A percentile compares a stretch with the other conserved stretches of the same genome.
phyloP scores from a whole-genome alignment of 2,888 invertebrate genomes.

The Seira sanloemensis region DNA sequence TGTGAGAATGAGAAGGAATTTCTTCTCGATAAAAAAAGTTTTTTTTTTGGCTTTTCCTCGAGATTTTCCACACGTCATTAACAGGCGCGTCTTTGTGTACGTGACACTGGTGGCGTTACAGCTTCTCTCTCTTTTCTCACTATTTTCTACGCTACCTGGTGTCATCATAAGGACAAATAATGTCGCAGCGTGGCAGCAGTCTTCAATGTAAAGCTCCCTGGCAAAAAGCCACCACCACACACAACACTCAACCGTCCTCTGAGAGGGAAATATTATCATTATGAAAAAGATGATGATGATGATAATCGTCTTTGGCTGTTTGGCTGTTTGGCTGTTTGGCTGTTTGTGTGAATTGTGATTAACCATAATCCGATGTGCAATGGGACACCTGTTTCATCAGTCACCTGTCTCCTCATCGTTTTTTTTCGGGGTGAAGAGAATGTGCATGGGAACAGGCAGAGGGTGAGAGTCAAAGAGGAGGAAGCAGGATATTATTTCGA shows the following conservation, averaged over 20 bases:
- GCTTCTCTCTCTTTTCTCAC: constrained; percentile 18
- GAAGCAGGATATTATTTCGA: background rate
- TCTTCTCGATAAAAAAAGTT: too few species aligned
- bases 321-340: too few species aligned
- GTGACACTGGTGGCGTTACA: background rate
- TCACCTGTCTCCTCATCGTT: background rate
- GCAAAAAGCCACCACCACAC: background rate
- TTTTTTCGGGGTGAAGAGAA: too few species aligned
- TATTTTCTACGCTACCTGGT: constrained; percentile 14
- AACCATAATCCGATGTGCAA: background rate
- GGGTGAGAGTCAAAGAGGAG: background rate
- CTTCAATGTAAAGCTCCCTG: background rate
- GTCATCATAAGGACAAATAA: constrained; percentile 21
- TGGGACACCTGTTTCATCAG: background rate
- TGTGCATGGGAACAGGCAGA: too few species aligned
- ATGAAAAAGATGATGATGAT: too few species aligned
- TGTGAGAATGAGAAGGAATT: too few species aligned
- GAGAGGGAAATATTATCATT: too few species aligned
- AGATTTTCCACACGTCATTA: constrained; percentile 13
- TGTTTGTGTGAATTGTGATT: background rate
- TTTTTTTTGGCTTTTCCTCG: too few species aligned
- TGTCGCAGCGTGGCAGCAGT: constrained; percentile 6
- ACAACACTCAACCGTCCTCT: background rate
- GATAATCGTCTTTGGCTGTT: too few species aligned
- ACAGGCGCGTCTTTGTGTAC: background rate